Evolutionary conservation across 2,113 vertebrate genomes (phyloP), one percentile per base, ranked within the genome.

Genomic region (Scophthalmus maximus): DNA sequence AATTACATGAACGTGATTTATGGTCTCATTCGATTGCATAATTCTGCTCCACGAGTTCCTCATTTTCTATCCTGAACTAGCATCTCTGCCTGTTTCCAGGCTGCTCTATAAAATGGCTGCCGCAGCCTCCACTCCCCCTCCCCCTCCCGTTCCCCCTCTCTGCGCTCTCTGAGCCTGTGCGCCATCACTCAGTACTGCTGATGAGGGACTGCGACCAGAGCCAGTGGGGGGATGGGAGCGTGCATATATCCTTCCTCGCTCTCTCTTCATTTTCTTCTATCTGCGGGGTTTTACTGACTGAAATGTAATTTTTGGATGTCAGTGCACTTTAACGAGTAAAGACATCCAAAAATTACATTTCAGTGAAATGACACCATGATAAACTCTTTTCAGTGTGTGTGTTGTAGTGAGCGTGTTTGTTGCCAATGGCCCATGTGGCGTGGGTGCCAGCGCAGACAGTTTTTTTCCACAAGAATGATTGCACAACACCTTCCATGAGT

Each of bases 41-140:
- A 71, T 50, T 23, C 15, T 59, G 9, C 42, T 69, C 22, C 36
- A 27, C 71, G 63, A 29, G 15, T 59, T 62, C 9, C 47, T 65
- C 46, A 11, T 77, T 55, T 46, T 29, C 6, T 17, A 55, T 52
- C 44, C 73, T 67, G 66, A 78, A 55, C 23, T 53, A 86, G 87
- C 81, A 76, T 86, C 81, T 81, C 78, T 84, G 88, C 87, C 80
- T 81, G 68, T 47, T 78, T 88, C 32, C 81, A 86, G 82, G 86
- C 87, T 85, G 78, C 70, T 87, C 79, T 86, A 68, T 86, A 91
- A 92, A 92, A 91, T 92, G 91, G 90, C 91, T 87, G 88, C 89
- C 68, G 46, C 86, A 83, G 83, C 81, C 76, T 82, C 68, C 74
- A 58, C 80, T 83, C 78, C 76, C 72, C 80, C 70, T 79, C 79